Percentiles rank a stretch among this genome's conserved stretches.
These are phyloP conservation scores for Siphlonurus alternatus DNA, from an alignment of 2,888 invertebrate species.

Conservation along the genomic window DNA sequence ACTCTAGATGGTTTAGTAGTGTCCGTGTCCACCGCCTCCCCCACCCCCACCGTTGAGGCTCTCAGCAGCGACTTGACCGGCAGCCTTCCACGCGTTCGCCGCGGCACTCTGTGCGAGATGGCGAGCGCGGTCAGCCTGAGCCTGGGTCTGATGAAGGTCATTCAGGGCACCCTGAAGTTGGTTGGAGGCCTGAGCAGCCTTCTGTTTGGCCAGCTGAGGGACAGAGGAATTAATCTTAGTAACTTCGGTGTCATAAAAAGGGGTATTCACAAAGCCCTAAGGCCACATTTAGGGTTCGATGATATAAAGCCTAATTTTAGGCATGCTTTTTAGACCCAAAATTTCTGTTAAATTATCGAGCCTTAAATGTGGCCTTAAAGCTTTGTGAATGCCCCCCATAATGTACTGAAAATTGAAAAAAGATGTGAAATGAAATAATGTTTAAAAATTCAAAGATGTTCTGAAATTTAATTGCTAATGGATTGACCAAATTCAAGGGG, in stretches of 20 bases:
- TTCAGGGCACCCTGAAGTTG: background rate
- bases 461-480: background rate
- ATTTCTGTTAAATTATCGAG: no score
- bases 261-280: no score
- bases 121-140: background rate
- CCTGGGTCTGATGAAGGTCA: background rate
- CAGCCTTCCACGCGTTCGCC: background rate
- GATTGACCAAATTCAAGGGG: background rate
- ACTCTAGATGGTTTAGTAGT: no score
- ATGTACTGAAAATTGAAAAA: background rate
- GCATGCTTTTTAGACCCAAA: no score
- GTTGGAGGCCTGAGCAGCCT: background rate
- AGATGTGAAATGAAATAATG: background rate
- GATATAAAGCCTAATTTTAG: no score
- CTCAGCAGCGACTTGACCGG: background rate
- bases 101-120: background rate
- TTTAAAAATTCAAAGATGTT: no score
- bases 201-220: background rate
- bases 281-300: no score
- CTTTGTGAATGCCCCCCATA: no score
- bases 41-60: background rate
- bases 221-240: no score
- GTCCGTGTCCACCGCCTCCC: background rate
- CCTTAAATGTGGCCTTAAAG: no score
- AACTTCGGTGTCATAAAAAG: no score